Percentiles rank a stretch among this genome's conserved stretches.
phyloP scores from a whole-genome alignment of 2,888 invertebrate species.

The Drosophila stalkeri region DNA sequence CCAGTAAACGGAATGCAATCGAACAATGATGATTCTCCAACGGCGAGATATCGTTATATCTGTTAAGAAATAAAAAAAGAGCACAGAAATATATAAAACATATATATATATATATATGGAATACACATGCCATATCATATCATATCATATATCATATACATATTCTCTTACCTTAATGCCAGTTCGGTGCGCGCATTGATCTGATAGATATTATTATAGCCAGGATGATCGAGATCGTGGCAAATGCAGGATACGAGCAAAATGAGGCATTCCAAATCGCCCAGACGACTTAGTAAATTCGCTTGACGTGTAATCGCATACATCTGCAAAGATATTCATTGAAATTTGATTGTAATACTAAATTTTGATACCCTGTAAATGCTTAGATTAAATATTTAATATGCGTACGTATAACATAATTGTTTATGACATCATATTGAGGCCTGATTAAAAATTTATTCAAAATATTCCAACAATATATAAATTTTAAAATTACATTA shows the following conservation, averaged over 20 bases:
- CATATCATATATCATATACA: too few species aligned
- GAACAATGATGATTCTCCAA: slow-evolving; percentile 95
- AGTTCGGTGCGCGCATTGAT: slow-evolving; percentile 94
- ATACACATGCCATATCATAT: too few species aligned
- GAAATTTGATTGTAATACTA: background rate
- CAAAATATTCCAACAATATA: too few species aligned
- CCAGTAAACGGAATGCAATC: slow-evolving; percentile 92
- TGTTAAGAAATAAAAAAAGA: slow-evolving; percentile 36
- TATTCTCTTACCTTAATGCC: slow-evolving; percentile 87
- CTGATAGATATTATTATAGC: slow-evolving; percentile 92
- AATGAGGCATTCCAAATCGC: slow-evolving; percentile 91
- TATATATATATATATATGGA: background rate
- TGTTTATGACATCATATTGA: too few species aligned
- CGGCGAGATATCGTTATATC: slow-evolving; percentile 94
- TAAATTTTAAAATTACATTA: too few species aligned
- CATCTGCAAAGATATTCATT: slow-evolving; percentile 87
- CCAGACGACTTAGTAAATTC: slow-evolving; percentile 89
- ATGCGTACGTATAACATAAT: too few species aligned
- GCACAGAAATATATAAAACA: background rate
- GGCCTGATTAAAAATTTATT: too few species aligned
- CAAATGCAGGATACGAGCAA: slow-evolving; percentile 92
- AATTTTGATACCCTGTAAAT: too few species aligned
- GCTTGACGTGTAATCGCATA: slow-evolving; percentile 92
- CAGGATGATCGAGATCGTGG: slow-evolving; percentile 92
- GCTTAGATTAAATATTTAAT: too few species aligned